Evolutionary conservation across 2,888 invertebrate genomes (phyloP).

Genomic region (Protophormia terraenovae): DNA sequence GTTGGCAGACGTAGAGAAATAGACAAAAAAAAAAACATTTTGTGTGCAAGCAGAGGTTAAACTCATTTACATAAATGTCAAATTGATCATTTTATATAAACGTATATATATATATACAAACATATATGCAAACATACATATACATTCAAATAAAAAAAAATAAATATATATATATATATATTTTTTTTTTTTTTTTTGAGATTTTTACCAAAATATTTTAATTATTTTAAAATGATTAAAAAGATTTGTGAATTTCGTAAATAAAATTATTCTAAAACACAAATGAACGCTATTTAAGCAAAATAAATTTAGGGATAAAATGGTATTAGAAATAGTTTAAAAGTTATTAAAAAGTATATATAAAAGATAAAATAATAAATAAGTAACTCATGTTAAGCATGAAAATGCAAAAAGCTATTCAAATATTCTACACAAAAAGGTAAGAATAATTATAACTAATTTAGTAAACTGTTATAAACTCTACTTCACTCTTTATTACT

Average conservation of each 20-base stretch:
- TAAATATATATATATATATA: too few species aligned
- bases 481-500: too few species aligned
- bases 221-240: not conserved
- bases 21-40: not conserved
- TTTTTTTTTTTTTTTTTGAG: not conserved
- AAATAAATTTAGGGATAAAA: not conserved
- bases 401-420: too few species aligned
- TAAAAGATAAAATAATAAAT: not conserved
- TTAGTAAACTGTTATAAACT: too few species aligned
- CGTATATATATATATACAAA: not conserved
- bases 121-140: too few species aligned
- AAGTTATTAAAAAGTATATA: not conserved
- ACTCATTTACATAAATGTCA: conserved; percentile 50
- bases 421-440: too few species aligned
- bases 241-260: conserved; percentile 1
- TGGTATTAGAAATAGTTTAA: too few species aligned
- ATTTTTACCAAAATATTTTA: not conserved
- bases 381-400: too few species aligned
- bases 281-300: not conserved
- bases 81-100: conserved; percentile 36
- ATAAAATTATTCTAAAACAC: not conserved
- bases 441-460: too few species aligned
- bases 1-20: not conserved
- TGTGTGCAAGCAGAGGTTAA: conserved; percentile 12
- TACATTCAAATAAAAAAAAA: not conserved